These are phyloP conservation scores for Mallotus villosus DNA, from an alignment of 2,797 vertebrate genomes.

Conservation along the genomic window DNA sequence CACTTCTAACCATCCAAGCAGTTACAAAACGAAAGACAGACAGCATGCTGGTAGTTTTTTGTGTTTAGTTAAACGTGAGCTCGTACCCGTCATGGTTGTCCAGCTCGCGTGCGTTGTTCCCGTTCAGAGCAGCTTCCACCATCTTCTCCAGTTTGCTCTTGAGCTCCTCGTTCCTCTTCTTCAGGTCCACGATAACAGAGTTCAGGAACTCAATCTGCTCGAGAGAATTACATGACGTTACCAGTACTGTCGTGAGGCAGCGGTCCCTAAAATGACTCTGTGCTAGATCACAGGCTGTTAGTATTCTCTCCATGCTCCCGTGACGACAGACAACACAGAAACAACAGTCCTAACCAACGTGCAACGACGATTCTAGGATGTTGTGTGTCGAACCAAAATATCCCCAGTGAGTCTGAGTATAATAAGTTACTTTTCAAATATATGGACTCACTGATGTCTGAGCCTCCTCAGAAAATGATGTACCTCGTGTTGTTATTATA, in stretches of 20 bases:
- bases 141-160: constrained; percentile 90
- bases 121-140: constrained; percentile 92
- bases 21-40: not conserved
- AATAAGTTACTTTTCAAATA: no score
- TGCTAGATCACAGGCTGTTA: constrained; percentile 17
- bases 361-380: not conserved
- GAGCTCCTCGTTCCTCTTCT: constrained; percentile 87
- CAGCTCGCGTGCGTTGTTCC: constrained; percentile 82
- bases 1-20: no score
- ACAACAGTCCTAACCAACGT: not conserved
- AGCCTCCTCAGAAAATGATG: no score
- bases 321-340: not conserved
- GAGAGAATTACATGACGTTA: constrained; percentile 15
- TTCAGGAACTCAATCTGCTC: constrained; percentile 94
- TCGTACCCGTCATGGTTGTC: constrained; percentile 83
- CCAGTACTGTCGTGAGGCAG: not conserved
- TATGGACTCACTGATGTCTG: no score
- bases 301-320: not conserved
- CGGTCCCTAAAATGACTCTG: not conserved
- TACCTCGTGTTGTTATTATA: no score
- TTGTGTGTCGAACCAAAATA: not conserved
- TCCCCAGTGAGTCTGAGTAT: no score
- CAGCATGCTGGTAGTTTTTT: not conserved
- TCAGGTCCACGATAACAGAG: constrained; percentile 94
- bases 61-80: not conserved